Base-by-base conservation (phyloP, 30 jellyfish, hydroid and myxozoan genomes). In the Clytia hemisphaerica region DNA sequence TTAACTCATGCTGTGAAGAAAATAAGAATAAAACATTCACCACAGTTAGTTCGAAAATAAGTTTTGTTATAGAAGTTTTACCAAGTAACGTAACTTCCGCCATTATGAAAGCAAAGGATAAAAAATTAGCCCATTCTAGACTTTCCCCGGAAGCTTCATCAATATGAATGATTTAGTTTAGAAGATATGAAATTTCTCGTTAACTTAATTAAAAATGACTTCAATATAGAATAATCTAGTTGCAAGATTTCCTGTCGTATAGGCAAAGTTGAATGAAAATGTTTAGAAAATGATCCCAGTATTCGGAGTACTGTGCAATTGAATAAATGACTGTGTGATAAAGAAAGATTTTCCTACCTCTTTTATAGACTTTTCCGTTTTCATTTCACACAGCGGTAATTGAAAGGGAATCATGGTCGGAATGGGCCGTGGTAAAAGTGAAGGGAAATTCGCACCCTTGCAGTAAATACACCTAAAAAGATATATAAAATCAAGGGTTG, bases 361-460 rank as follows among this genome's bases (percentile, higher is more conserved):
- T 69, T 79, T 58, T 48, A 71, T 72, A 4, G 93, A 80, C 36
- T 79, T 88, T 45, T 88, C 97, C 21, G 93, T 73, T 22, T 68
- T 79, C 27, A 48, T 73, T 53, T 88, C 97, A 46, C 97, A 88
- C 51, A 88, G 34, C 36, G 94, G 93, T n/a, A 79, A 47, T 33
- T 69, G 71, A 40, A 79, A 79, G 2, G 85, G 77, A 7, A 79
- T 71, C 3, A 80, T 65, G 22, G 85, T 61, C 4, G 97, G 97
- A 6, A 88, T 73, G 2, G 97, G 97, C 40, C 97, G 78, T 22
- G 97, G 97, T 10, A 79, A 46, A 16, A 88, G 79, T 10, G 92
- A 76, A 7, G 97, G 97, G 45, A 88, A 72, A 42, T 79, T 79
- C 1, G 97, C 92, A 3, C 83, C 94, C 69, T 88, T 88, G 77